phyloP scores from a whole-genome alignment of 1,140 invertebrate species.

The Drosophila nannoptera region DNA sequence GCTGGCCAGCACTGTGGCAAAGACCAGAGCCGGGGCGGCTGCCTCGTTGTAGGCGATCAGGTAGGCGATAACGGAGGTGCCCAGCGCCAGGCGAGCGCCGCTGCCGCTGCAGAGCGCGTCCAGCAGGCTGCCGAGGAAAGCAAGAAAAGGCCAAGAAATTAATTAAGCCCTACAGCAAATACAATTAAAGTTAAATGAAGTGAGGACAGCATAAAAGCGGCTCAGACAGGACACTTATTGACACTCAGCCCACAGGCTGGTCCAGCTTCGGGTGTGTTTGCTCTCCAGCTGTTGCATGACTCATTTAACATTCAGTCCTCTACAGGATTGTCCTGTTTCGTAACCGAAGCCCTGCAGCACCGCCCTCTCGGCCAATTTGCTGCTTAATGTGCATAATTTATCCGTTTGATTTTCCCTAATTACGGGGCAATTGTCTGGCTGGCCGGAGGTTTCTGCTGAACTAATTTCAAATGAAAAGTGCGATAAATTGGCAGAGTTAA shows the following conservation, averaged over 20 bases:
- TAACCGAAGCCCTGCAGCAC: conserved; percentile 39
- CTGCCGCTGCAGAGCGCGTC: conserved; percentile 68
- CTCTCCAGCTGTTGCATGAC: conserved; percentile 36
- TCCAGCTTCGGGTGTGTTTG: conserved; percentile 6
- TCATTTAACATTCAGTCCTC: conserved; percentile 32
- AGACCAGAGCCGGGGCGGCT: conserved; percentile 54
- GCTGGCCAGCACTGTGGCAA: conserved; percentile 65
- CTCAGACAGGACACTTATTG: conserved; percentile 33
- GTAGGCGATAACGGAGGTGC: conserved; percentile 65
- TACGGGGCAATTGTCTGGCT: conserved; percentile 38
- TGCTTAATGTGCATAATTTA: conserved; percentile 62
- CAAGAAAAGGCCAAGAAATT: conserved; percentile 18
- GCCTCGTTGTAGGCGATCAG: conserved; percentile 77
- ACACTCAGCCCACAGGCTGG: conserved; percentile 36
- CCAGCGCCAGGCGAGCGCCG: conserved; percentile 72
- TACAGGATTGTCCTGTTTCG: conserved; percentile 44
- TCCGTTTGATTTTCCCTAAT: conserved; percentile 57
- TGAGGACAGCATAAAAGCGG: neutral
- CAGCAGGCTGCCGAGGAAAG: conserved; percentile 54
- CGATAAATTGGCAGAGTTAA: conserved; percentile 9
- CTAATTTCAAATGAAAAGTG: neutral
- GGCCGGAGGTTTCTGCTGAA: conserved; percentile 12
- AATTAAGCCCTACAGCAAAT: conserved; percentile 31
- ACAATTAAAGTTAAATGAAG: conserved; percentile 30
- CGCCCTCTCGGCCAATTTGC: conserved; percentile 49